A percentile compares a stretch with the other conserved stretches of the same genome.
Conservation (phyloP, 1,140 invertebrate genomes). For the Asobara japonica region DNA sequence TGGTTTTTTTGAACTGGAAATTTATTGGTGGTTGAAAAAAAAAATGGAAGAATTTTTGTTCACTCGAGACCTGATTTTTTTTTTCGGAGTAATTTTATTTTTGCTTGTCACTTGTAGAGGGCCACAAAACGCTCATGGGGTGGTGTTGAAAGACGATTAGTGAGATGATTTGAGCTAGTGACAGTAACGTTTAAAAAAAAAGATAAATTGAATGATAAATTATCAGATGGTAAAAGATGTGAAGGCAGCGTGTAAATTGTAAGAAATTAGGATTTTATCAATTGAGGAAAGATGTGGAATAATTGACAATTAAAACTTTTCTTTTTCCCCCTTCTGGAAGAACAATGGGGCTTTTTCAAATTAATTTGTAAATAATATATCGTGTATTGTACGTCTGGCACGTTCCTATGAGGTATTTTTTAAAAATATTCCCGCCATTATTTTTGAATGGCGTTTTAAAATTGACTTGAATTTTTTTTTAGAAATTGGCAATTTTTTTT, state of each 20-base stretch:
- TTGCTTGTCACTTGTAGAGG: neutral
- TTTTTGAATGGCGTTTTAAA: neutral
- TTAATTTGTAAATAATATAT: conserved; percentile 30
- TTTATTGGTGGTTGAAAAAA: neutral
- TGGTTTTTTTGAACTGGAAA: neutral
- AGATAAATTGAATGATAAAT: neutral
- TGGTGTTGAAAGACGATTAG: conserved; percentile 16
- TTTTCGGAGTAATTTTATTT: neutral
- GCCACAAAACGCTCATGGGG: neutral
- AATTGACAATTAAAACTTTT: neutral
- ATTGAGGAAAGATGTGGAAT: neutral
- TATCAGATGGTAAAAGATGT: neutral
- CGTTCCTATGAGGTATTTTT: conserved; percentile 26
- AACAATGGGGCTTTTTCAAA: conserved; percentile 27
- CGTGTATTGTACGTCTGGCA: conserved; percentile 22
- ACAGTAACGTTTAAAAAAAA: neutral
- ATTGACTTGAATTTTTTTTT: neutral
- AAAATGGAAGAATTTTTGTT: neutral
- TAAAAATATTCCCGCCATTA: neutral
- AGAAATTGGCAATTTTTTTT: neutral
- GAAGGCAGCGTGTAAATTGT: conserved; percentile 2
- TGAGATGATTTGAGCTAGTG: conserved; percentile 19
- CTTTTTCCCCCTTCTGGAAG: conserved; percentile 17
- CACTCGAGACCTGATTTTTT: neutral
- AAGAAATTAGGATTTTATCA: neutral